These are phyloP conservation scores for Pituophis catenifer DNA, from an alignment of 2,113 vertebrate species.

Conservation along the genomic window DNA sequence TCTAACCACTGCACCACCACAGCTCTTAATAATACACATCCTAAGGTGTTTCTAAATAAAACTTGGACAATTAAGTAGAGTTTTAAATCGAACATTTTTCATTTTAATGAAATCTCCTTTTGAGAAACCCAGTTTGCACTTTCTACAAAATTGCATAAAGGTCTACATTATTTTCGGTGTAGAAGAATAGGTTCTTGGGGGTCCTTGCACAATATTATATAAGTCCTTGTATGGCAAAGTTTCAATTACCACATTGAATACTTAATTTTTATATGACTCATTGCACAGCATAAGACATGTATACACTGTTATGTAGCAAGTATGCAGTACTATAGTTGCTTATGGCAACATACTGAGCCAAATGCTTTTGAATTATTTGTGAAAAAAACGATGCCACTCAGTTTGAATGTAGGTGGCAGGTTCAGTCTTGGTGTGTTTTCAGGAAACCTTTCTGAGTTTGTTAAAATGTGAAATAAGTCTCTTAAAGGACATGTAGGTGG, in stretches of 20 bases:
- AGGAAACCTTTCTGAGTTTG: conserved; percentile 34
- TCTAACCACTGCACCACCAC: too few species aligned
- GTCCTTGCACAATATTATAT: conserved; percentile 25
- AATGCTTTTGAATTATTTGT: conserved; percentile 59
- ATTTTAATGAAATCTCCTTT: conserved; percentile 33
- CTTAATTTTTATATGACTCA: conserved; percentile 55
- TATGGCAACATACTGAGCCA: conserved; percentile 47
- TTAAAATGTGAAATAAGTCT: conserved; percentile 33
- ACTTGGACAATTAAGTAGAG: conserved; percentile 17
- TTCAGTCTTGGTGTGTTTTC: conserved; percentile 35
- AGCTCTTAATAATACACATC: neutral
- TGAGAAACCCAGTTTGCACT: conserved; percentile 31
- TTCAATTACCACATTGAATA: conserved; percentile 41
- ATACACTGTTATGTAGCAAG: conserved; percentile 47
- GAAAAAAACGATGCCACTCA: conserved; percentile 32
- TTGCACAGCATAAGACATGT: conserved; percentile 50
- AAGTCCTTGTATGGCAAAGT: conserved; percentile 33
- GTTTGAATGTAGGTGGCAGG: conserved; percentile 36
- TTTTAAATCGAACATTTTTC: neutral
- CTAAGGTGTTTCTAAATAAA: conserved; percentile 20
- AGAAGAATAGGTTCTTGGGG: conserved; percentile 41
- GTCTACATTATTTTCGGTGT: conserved; percentile 38
- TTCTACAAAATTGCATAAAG: conserved; percentile 45
- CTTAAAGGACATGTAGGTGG: conserved; percentile 14
- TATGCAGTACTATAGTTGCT: conserved; percentile 24